Percentiles rank a stretch among this genome's conserved stretches.
phyloP scores from a whole-genome alignment of 2,113 vertebrate species.

The Crocuta crocuta region DNA sequence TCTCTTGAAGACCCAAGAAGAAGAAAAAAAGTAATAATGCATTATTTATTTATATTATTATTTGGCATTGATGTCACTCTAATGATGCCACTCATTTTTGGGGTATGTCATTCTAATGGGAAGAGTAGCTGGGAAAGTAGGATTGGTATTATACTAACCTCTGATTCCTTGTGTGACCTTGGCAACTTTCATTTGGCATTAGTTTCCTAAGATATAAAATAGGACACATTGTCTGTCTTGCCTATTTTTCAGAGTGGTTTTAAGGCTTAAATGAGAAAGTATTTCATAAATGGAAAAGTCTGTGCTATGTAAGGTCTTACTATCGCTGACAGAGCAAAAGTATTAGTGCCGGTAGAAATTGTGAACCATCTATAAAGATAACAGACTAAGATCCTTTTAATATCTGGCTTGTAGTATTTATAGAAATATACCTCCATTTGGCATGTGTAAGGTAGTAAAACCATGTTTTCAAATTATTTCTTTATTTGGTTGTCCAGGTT shows the following conservation, averaged over 20 bases:
- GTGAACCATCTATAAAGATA: background rate
- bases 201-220: background rate
- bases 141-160: background rate
- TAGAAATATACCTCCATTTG: background rate
- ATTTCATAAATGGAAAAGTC: background rate
- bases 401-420: background rate
- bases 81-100: background rate
- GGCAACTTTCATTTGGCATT: background rate
- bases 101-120: background rate
- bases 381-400: background rate
- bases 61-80: background rate
- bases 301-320: background rate
- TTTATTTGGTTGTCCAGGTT: conserved; percentile 48
- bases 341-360: conserved; percentile 4
- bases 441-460: background rate
- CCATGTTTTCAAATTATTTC: conserved; percentile 43
- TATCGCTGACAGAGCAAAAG: background rate
- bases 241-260: conserved; percentile 7
- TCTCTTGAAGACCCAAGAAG: conserved; percentile 18
- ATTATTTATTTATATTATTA: background rate
- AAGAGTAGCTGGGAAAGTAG: background rate
- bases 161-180: background rate
- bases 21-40: background rate
- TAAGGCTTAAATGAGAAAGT: conserved; percentile 11
- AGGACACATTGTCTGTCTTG: background rate